phyloP scores from a whole-genome alignment of 30 jellyfish, hydroid and myxozoan genomes.

The Thelohanellus kitauei region DNA sequence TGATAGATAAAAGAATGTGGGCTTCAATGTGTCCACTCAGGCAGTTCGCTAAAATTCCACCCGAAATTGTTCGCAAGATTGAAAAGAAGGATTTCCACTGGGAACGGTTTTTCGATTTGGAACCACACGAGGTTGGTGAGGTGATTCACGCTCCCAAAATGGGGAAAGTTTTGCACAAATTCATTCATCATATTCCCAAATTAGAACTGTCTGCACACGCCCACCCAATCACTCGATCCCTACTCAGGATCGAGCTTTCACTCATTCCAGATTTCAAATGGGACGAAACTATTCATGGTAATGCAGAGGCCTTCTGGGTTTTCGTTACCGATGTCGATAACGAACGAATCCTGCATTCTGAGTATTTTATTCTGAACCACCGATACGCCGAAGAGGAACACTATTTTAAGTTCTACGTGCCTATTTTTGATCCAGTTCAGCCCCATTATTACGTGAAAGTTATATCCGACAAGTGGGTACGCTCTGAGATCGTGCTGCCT shows the following conservation, averaged over 20 bases:
- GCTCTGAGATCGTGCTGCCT: constrained; percentile 70
- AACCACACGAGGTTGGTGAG: constrained; percentile 77
- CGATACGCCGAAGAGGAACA: constrained; percentile 82
- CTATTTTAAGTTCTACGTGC: constrained; percentile 56
- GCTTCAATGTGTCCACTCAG: constrained; percentile 79
- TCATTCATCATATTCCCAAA: constrained; percentile 82
- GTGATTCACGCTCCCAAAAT: constrained; percentile 86
- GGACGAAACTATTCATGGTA: constrained; percentile 90
- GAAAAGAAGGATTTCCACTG: constrained; percentile 93
- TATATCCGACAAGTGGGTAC: constrained; percentile 84
- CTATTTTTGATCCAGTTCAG: constrained; percentile 77
- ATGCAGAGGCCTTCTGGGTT: constrained; percentile 82
- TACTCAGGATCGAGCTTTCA: constrained; percentile 50
- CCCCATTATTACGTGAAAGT: constrained; percentile 85
- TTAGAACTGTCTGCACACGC: constrained; percentile 60
- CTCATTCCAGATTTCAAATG: constrained; percentile 87
- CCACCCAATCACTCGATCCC: constrained; percentile 76
- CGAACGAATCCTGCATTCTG: constrained; percentile 65
- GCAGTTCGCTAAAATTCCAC: constrained; percentile 71
- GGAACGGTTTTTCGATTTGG: constrained; percentile 79
- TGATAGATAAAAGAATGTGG: constrained; percentile 94
- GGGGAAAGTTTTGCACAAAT: constrained; percentile 89
- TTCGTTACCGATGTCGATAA: constrained; percentile 91
- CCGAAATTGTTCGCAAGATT: constrained; percentile 46
- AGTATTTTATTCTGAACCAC: constrained; percentile 49